Percentiles rank a stretch among this genome's conserved stretches.
phyloP scores from a whole-genome alignment of 2,113 vertebrate genomes.

The Neoarius graeffei region DNA sequence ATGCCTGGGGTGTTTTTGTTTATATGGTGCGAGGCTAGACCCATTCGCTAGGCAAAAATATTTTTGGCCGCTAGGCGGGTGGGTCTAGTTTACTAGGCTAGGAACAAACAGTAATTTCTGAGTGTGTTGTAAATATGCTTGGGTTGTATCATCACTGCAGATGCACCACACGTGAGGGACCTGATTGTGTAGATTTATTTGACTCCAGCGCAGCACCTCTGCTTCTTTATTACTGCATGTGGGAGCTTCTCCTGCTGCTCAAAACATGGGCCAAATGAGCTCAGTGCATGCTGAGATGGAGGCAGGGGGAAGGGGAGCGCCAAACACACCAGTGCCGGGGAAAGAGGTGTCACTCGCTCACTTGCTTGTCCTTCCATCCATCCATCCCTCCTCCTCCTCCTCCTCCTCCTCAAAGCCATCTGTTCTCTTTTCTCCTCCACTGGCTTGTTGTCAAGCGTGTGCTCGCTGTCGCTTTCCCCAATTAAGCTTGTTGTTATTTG shows the following conservation, averaged over 20 bases:
- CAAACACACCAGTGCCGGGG: constrained; percentile 20
- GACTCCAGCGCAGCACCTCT: background rate
- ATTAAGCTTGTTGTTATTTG: constrained; percentile 31
- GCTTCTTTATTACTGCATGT: constrained; percentile 34
- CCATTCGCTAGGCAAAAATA: too few relatives aligned
- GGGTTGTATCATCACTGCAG: constrained; percentile 1
- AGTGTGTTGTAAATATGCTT: background rate
- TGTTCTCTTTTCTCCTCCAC: constrained; percentile 37
- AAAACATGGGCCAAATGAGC: constrained; percentile 27
- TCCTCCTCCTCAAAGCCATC: constrained; percentile 43
- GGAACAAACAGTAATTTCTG: too few relatives aligned
- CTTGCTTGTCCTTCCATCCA: background rate
- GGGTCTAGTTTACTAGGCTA: too few relatives aligned
- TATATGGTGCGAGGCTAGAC: too few relatives aligned
- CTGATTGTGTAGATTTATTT: constrained; percentile 45
- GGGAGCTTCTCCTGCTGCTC: background rate
- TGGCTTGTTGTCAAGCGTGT: constrained; percentile 1
- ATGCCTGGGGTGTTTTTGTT: too few relatives aligned
- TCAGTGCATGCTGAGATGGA: constrained; percentile 27
- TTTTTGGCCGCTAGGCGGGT: too few relatives aligned
- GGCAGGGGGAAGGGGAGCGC: constrained; percentile 33
- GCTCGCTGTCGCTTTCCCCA: background rate
- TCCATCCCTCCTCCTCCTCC: constrained; percentile 35
- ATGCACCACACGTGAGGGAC: background rate
- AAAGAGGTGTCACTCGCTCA: constrained; percentile 31